A percentile compares a stretch with the other conserved stretches of the same genome.
Conservation (phyloP, 2,797 vertebrate species). For the Helarctos malayanus region DNA sequence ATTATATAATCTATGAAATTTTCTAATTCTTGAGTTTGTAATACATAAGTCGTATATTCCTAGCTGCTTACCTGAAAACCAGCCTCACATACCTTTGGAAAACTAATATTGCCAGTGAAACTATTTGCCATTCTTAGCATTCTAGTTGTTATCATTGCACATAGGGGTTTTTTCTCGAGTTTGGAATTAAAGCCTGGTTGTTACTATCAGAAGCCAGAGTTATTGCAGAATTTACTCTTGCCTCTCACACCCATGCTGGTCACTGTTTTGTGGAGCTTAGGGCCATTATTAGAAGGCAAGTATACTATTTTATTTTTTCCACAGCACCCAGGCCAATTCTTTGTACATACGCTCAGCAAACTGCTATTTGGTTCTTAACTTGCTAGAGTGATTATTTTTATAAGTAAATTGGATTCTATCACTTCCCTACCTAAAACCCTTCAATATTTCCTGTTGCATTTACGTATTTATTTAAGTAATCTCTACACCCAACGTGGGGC, state of each 20-base stretch:
- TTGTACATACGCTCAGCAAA: background rate
- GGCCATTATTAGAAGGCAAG: background rate
- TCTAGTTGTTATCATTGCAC: background rate
- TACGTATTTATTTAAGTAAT: background rate
- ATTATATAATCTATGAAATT: slow-evolving; percentile 16
- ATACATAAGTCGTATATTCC: background rate
- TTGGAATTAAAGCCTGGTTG: background rate
- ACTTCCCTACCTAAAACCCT: background rate
- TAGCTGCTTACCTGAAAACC: slow-evolving; percentile 2
- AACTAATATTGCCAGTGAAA: slow-evolving; percentile 18
- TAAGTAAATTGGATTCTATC: background rate
- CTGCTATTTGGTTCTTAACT: background rate
- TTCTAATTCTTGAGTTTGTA: slow-evolving; percentile 1
- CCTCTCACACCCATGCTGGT: background rate
- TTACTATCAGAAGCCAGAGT: background rate
- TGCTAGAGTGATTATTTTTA: background rate
- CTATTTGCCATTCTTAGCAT: background rate
- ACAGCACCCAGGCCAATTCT: background rate
- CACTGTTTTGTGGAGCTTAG: background rate
- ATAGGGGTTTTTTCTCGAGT: background rate
- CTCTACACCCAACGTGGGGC: background rate
- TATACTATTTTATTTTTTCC: slow-evolving; percentile 2
- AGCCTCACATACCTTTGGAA: slow-evolving; percentile 9
- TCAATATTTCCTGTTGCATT: background rate
- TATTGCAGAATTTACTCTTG: slow-evolving; percentile 12